Percentiles rank a stretch among this genome's conserved stretches.
Conservation (phyloP, 2,797 vertebrate genomes). For the Lindbergichthys nudifrons region DNA sequence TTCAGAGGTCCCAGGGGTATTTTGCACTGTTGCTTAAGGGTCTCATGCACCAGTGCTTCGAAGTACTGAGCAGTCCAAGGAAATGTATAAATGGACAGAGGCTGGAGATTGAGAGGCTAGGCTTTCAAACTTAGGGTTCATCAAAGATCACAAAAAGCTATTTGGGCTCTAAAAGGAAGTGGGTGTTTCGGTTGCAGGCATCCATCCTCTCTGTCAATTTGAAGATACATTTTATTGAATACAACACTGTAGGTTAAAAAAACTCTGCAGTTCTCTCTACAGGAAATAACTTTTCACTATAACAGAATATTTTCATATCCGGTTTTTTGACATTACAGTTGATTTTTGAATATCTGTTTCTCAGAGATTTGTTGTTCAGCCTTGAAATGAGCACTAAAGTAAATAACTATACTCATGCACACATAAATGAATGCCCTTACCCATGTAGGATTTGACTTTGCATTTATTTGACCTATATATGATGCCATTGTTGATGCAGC, state of each 20-base stretch:
- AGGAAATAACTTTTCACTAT: constrained; percentile 9
- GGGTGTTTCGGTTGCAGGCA: constrained; percentile 38
- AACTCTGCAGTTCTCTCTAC: not conserved
- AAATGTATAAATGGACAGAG: constrained; percentile 76
- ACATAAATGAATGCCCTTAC: constrained; percentile 1
- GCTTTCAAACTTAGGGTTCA: constrained; percentile 72
- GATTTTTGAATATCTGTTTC: not conserved
- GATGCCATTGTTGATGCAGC: not conserved
- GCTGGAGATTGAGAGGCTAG: constrained; percentile 61
- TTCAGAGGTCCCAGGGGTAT: constrained; percentile 76
- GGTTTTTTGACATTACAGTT: not conserved
- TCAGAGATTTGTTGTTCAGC: not conserved
- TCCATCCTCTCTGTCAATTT: constrained; percentile 36
- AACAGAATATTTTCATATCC: not conserved
- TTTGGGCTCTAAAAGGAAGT: constrained; percentile 61
- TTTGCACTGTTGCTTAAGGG: constrained; percentile 77
- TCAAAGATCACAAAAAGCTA: constrained; percentile 67
- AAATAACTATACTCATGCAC: constrained; percentile 3
- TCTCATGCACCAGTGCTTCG: constrained; percentile 75
- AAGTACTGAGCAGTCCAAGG: constrained; percentile 66
- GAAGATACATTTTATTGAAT: constrained; percentile 30
- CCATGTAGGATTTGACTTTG: constrained; percentile 10
- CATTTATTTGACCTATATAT: constrained; percentile 29
- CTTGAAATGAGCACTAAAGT: not conserved
- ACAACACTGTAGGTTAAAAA: constrained; percentile 18